Evolutionary conservation across 2,797 vertebrate species (phyloP), one percentile per base, ranked within the genome.

Genomic region (Enteromius argenteus): DNA sequence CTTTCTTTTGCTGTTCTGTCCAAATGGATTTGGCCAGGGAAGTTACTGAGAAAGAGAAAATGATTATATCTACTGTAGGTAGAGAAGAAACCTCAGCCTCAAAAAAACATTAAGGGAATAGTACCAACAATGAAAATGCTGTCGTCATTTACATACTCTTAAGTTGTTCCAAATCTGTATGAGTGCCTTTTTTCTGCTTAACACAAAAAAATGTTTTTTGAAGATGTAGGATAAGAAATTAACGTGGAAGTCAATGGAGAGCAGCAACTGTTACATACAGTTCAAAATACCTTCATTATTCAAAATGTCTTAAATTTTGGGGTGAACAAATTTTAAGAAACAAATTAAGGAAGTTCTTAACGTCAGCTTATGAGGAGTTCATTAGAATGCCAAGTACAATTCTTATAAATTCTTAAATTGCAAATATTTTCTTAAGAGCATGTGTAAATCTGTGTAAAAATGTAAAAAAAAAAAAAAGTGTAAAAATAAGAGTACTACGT

Each of bases 21-120:
- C 53, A 53, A 80, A 84, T 56, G 62, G 51, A 72, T 84, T 81
- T 60, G 58, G 44, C 68, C 69, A 32, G 39, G 67, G 8, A 81
- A 37, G 35, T 51, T 60, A 23, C 3, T 39, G 58, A 14, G 35
- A 21, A 69, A 37, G n/a, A 60, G 42, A 84, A 56, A 39, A 80
- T 53, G 6, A 79, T 83, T 32, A 60, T 67, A 76, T 60, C 76
- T 71, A 46, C 13, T 46, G 13, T 14, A 80, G 21, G 19, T 46
- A 21, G 30, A 79, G 51, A 60, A 79, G 53, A 79, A 66, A 56
- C 68, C 77, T 60, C 27, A 3, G 13, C 10, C 4, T 60, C 4
- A 58, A 58, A 23, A n/a, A 53, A 53, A 3, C 2, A 10, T 19
- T 3, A 58, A 58, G 10, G 8, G 21, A 21, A 58, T 58, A 56